These are phyloP conservation scores for Streptopelia turtur DNA, from an alignment of 2,797 vertebrate species.

Conservation along the genomic window DNA sequence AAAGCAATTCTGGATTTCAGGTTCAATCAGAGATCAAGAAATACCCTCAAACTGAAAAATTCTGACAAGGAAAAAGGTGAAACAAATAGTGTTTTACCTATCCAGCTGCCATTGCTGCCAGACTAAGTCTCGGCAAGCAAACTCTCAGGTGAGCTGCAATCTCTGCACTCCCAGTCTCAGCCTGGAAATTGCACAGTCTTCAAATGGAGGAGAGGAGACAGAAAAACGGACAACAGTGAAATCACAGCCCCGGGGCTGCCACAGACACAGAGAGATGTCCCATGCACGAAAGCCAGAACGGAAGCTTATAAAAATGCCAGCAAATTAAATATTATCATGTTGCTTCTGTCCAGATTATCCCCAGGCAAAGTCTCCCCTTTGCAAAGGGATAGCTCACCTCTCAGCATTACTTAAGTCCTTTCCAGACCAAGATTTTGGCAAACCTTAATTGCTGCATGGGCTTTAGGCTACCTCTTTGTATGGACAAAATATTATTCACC, in stretches of 20 bases:
- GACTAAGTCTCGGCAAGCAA: not conserved
- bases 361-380: not conserved
- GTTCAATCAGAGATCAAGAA: not conserved
- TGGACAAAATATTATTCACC: not conserved
- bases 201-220: not conserved
- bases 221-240: not conserved
- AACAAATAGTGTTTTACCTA: not conserved
- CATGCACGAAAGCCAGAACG: not conserved
- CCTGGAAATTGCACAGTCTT: not conserved
- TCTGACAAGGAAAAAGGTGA: not conserved
- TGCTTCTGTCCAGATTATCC: not conserved
- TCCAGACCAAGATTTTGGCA: not conserved
- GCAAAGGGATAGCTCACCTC: not conserved
- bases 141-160: not conserved
- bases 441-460: not conserved
- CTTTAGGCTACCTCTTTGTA: not conserved
- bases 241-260: not conserved
- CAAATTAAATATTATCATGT: not conserved
- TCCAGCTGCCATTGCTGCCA: not conserved
- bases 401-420: not conserved
- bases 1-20: constrained; percentile 14
- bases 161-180: not conserved
- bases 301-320: not conserved
- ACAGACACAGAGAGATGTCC: not conserved
- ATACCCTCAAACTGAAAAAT: not conserved